These are phyloP conservation scores for Sternotherus odoratus DNA, from an alignment of 2,797 vertebrate species.

Conservation along the genomic window DNA sequence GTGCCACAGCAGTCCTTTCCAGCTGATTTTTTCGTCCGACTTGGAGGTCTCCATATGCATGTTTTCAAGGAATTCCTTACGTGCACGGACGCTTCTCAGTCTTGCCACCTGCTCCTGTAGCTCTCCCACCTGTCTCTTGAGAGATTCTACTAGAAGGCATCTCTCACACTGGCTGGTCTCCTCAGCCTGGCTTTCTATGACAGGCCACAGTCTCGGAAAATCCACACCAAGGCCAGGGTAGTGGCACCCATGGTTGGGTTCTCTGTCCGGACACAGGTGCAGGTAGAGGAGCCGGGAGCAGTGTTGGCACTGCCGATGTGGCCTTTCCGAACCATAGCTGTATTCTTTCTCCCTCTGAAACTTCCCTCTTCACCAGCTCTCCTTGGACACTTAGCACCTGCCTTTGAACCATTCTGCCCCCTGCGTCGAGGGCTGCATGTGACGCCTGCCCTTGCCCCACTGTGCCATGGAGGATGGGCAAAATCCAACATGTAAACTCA, in stretches of 20 bases:
- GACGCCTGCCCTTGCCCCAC: not conserved
- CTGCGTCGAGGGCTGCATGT: not conserved
- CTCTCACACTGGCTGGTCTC: too few species aligned
- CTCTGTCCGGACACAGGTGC: too few species aligned
- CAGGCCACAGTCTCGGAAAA: not conserved
- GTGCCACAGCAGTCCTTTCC: not conserved
- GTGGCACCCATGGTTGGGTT: not conserved
- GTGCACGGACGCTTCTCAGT: not conserved
- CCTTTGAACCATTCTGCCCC: not conserved
- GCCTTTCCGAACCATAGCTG: not conserved
- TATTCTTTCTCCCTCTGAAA: not conserved
- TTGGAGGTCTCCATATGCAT: not conserved
- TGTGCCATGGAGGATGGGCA: not conserved
- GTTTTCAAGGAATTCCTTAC: not conserved
- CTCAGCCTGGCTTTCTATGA: not conserved
- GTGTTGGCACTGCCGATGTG: not conserved
- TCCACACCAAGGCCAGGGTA: not conserved
- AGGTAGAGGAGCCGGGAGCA: too few species aligned
- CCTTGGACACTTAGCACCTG: not conserved
- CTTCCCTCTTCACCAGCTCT: not conserved
- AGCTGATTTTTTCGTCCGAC: not conserved
- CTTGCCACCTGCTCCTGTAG: not conserved
- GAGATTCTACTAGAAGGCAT: not conserved
- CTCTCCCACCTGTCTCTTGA: not conserved
- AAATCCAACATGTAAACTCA: not conserved